These are phyloP conservation scores for Excalfactoria chinensis DNA, from an alignment of 2,113 vertebrate genomes.

Conservation along the genomic window DNA sequence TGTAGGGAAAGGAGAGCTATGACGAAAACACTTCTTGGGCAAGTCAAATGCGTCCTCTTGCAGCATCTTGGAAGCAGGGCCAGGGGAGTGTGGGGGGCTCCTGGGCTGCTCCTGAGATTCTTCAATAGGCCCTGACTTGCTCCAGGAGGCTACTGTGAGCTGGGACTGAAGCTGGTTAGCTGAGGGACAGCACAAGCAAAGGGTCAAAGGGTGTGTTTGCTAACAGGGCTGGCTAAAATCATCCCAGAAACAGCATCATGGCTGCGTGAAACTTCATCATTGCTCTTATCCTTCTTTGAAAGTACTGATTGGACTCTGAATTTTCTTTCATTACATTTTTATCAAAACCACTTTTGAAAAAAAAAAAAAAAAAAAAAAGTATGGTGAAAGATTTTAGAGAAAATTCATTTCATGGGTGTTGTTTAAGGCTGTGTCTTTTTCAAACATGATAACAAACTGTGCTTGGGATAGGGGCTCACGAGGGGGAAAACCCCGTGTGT, in stretches of 20 bases:
- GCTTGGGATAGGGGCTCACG: not conserved
- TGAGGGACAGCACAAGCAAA: not conserved
- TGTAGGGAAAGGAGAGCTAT: not conserved
- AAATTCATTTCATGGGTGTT: not conserved
- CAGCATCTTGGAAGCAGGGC: not conserved
- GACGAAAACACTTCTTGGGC: not conserved
- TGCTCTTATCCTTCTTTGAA: not conserved
- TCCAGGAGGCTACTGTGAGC: not conserved
- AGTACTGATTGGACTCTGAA: not conserved
- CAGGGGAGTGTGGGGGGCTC: not conserved
- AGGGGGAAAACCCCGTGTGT: not conserved
- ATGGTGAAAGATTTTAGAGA: not conserved
- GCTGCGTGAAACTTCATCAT: not conserved
- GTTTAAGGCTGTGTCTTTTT: not conserved
- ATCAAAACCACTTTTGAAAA: not conserved
- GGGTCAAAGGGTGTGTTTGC: not conserved
- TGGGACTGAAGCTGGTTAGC: not conserved
- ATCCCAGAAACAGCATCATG: not conserved
- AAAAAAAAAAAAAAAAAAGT: rapidly evolving
- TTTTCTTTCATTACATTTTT: not conserved
- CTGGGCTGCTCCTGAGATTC: not conserved
- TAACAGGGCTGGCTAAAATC: not conserved
- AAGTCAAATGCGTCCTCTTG: not conserved
- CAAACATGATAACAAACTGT: not conserved
- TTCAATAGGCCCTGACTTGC: not conserved